These are phyloP conservation scores for Ceratitis capitata DNA, from an alignment of 1,140 invertebrate species.

Conservation along the genomic window DNA sequence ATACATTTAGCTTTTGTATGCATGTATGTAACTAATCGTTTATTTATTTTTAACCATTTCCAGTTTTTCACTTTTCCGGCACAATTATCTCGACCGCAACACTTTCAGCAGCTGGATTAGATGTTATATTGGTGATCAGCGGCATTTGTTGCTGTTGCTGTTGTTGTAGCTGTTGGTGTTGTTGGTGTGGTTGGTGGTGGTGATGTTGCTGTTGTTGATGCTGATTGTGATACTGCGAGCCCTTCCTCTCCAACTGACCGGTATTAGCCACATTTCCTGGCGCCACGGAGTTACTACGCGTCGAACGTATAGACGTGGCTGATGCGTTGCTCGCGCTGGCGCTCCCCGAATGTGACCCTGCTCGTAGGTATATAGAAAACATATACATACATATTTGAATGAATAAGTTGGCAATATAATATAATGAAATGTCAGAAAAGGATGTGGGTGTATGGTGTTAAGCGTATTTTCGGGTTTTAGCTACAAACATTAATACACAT, in stretches of 20 bases:
- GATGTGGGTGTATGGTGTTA: background rate
- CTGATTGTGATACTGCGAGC: constrained; percentile 49
- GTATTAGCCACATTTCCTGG: constrained; percentile 54
- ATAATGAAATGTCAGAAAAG: background rate
- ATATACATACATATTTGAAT: background rate
- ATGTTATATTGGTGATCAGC: constrained; percentile 61
- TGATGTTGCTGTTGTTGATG: constrained; percentile 26
- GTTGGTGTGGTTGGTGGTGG: constrained; percentile 54
- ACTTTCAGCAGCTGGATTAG: constrained; percentile 62
- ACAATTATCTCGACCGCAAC: constrained; percentile 63
- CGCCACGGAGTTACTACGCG: constrained; percentile 62
- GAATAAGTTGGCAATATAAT: no score
- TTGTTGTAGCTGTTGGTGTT: constrained; percentile 48
- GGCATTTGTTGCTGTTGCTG: constrained; percentile 51
- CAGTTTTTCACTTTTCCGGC: constrained; percentile 52
- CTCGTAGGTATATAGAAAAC: background rate
- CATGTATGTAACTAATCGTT: constrained; percentile 17
- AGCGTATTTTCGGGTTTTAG: background rate
- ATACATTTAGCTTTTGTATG: constrained; percentile 7
- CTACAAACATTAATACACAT: background rate
- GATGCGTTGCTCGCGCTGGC: constrained; percentile 61
- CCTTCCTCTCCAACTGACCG: constrained; percentile 54
- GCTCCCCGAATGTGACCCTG: constrained; percentile 45
- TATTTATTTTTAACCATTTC: constrained; percentile 39
- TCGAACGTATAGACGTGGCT: constrained; percentile 59